These are phyloP conservation scores for Parazoanthus swiftii DNA, from an alignment of 92 coral and sea anemone genomes.

Conservation along the genomic window DNA sequence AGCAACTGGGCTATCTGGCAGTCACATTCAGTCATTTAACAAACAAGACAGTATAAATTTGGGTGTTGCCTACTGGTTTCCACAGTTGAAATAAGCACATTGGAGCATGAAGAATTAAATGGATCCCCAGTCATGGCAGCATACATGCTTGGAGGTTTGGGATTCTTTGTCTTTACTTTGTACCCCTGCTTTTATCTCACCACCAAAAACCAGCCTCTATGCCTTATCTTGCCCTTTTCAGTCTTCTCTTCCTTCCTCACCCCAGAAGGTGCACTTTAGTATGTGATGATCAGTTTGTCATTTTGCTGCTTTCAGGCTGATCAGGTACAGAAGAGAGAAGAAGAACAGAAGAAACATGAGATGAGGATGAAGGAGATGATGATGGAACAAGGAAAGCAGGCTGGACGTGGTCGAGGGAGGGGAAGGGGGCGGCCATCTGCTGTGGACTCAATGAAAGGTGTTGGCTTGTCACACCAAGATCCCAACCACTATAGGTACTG, in stretches of 20 bases:
- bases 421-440: slow-evolving; percentile 57
- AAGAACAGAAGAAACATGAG: slow-evolving; percentile 52
- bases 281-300: neutral
- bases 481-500: slow-evolving; percentile 61
- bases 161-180: too few species aligned
- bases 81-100: too few species aligned
- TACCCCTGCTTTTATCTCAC: too few species aligned
- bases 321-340: slow-evolving; percentile 50
- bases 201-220: too few species aligned
- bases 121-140: too few species aligned
- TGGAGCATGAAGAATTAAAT: too few species aligned
- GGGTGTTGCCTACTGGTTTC: too few species aligned
- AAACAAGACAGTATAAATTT: too few species aligned
- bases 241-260: neutral
- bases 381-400: slow-evolving; percentile 44
- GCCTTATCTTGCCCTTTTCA: too few species aligned
- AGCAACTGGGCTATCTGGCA: too few species aligned
- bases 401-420: slow-evolving; percentile 49
- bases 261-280: neutral
- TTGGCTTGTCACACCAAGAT: slow-evolving; percentile 54
- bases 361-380: slow-evolving; percentile 41
- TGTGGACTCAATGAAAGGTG: slow-evolving; percentile 53
- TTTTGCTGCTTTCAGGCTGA: slow-evolving; percentile 53
- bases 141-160: too few species aligned
- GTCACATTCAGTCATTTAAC: too few species aligned